Percentiles rank a stretch among this genome's conserved stretches.
Evolutionary conservation across 2,888 invertebrate genomes (phyloP).

Genomic region (Charanyca ferruginea): DNA sequence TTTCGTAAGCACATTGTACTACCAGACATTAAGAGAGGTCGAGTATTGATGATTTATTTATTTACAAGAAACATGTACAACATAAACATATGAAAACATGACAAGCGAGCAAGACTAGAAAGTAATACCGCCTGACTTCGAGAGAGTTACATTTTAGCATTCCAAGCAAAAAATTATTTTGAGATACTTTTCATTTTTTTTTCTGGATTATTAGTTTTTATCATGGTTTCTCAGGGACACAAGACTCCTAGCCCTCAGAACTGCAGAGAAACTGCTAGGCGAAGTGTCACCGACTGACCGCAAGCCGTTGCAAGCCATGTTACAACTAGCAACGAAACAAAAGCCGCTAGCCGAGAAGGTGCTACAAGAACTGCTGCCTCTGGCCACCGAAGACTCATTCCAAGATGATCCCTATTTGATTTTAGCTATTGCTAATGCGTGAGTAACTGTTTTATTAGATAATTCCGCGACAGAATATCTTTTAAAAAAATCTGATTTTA

Average conservation of each 20-base stretch:
- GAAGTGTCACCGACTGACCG: slow-evolving; percentile 94
- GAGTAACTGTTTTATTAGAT: slow-evolving; percentile 64
- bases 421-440: slow-evolving; percentile 95
- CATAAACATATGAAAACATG: no score
- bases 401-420: slow-evolving; percentile 96
- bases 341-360: slow-evolving; percentile 96
- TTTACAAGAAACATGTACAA: no score
- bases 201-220: neutral
- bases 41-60: no score
- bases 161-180: no score
- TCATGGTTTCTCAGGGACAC: slow-evolving; percentile 91
- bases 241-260: slow-evolving; percentile 95
- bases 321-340: slow-evolving; percentile 95
- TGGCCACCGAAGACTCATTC: slow-evolving; percentile 94
- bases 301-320: slow-evolving; percentile 94
- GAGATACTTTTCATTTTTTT: no score
- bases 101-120: no score
- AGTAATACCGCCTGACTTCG: no score
- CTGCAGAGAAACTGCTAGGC: slow-evolving; percentile 93
- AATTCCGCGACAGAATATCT: no score
- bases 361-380: slow-evolving; percentile 93
- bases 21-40: no score
- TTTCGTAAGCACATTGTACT: no score
- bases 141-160: no score
- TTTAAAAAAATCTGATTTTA: no score